Percentiles rank a stretch among this genome's conserved stretches.
Evolutionary conservation across 2,888 invertebrate genomes (phyloP).

Genomic region (Erpobdella octoculata): DNA sequence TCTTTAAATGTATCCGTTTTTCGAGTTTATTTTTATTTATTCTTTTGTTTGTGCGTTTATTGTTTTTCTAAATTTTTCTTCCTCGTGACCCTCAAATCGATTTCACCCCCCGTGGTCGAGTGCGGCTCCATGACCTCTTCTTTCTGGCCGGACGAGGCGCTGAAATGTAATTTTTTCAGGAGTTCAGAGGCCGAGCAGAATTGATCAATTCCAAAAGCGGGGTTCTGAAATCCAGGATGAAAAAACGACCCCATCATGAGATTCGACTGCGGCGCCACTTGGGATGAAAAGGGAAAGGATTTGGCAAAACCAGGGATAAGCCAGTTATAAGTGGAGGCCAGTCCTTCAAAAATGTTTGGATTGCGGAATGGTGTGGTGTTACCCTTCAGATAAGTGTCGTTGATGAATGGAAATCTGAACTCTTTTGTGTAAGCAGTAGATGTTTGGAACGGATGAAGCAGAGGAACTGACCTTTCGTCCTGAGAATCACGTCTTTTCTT

Average conservation of each 20-base stretch:
- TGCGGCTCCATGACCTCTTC: not conserved
- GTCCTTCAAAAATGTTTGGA: not conserved
- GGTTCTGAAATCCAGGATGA: no score
- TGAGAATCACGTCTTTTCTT: not conserved
- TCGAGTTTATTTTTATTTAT: no score
- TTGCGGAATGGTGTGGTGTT: not conserved
- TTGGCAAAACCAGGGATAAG: not conserved
- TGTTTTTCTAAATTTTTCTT: no score
- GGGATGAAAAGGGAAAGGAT: not conserved
- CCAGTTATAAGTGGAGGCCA: not conserved
- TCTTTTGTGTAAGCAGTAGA: not conserved
- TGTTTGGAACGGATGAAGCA: not conserved
- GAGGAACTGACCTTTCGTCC: not conserved
- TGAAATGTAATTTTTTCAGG: not conserved
- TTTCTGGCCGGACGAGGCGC: not conserved
- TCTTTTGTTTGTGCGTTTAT: no score
- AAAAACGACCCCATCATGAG: not conserved
- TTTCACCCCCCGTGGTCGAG: not conserved
- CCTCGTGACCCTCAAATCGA: not conserved
- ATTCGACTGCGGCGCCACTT: not conserved
- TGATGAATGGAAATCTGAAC: slow-evolving; percentile 1
- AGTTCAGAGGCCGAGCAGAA: not conserved
- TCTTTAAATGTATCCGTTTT: no score
- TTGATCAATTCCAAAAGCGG: not conserved
- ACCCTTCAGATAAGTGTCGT: not conserved